Conservation (phyloP, 2,888 invertebrate species). For the Chymomyza fuscimana region DNA sequence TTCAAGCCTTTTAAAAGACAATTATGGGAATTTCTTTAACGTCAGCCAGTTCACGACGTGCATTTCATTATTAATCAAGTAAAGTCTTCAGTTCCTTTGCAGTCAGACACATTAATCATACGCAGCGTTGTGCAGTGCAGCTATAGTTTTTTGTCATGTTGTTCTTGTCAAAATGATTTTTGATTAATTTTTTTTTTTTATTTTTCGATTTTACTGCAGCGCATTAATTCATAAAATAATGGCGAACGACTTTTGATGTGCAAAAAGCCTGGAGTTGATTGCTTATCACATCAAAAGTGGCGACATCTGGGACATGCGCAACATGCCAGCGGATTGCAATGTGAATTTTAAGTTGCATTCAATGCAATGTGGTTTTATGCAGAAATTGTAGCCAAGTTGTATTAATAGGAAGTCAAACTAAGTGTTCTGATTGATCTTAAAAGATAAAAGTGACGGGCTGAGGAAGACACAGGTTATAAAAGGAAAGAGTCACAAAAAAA, state of each 20-base stretch:
- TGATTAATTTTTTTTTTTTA: conserved; percentile 18
- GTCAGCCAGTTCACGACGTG: conserved; percentile 34
- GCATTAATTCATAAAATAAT: conserved; percentile 31
- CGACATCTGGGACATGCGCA: conserved; percentile 25
- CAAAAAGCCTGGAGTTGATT: neutral
- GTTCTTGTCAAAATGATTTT: conserved; percentile 24
- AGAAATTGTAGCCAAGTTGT: neutral
- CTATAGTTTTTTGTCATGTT: conserved; percentile 6
- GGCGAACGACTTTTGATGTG: conserved; percentile 29
- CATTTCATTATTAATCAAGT: conserved; percentile 51
- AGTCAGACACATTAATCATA: conserved; percentile 59
- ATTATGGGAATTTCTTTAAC: conserved; percentile 45
- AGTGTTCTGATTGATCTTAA: no score
- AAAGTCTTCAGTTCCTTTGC: conserved; percentile 24
- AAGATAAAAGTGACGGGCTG: no score
- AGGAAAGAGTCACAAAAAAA: no score
- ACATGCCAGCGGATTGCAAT: conserved; percentile 15
- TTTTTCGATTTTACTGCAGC: conserved; percentile 2
- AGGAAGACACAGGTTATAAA: no score
- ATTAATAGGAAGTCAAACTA: neutral
- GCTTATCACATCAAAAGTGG: conserved; percentile 19
- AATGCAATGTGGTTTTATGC: conserved; percentile 4
- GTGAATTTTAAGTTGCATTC: conserved; percentile 14
- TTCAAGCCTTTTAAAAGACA: conserved; percentile 53
- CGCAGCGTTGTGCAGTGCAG: conserved; percentile 32